Conservation (phyloP, 2,888 invertebrate genomes). For the Strigamia maritima region DNA sequence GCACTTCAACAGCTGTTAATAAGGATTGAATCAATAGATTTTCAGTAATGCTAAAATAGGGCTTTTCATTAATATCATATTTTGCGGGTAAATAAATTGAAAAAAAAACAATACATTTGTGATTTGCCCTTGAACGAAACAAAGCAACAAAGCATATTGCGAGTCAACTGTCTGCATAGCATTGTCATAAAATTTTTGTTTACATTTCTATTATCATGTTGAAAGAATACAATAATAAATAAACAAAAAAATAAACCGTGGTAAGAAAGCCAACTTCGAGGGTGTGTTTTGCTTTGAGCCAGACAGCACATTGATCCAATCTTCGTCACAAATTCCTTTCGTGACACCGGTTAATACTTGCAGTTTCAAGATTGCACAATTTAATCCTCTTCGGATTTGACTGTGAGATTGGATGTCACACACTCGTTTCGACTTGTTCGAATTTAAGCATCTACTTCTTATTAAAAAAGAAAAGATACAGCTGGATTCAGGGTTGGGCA, state of each 20-base stretch:
- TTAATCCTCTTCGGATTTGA: constrained; percentile 29
- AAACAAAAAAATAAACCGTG: neutral
- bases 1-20: constrained; percentile 26
- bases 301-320: constrained; percentile 23
- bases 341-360: constrained; percentile 28
- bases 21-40: constrained; percentile 14
- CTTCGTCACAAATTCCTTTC: constrained; percentile 17
- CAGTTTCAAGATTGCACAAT: constrained; percentile 2
- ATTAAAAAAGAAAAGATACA: neutral
- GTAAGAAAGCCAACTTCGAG: neutral
- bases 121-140: neutral
- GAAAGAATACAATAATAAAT: neutral
- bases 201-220: neutral
- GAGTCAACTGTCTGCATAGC: neutral
- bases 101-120: neutral
- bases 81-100: neutral
- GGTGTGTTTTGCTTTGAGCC: constrained; percentile 11
- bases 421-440: neutral
- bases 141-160: neutral
- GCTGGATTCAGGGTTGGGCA: too few relatives aligned
- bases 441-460: neutral
- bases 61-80: neutral
- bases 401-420: constrained; percentile 6
- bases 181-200: neutral
- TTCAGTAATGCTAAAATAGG: neutral